Percentiles rank a stretch among this genome's conserved stretches.
Conservation (phyloP, 2,888 invertebrate genomes). For the Sturmia bella region DNA sequence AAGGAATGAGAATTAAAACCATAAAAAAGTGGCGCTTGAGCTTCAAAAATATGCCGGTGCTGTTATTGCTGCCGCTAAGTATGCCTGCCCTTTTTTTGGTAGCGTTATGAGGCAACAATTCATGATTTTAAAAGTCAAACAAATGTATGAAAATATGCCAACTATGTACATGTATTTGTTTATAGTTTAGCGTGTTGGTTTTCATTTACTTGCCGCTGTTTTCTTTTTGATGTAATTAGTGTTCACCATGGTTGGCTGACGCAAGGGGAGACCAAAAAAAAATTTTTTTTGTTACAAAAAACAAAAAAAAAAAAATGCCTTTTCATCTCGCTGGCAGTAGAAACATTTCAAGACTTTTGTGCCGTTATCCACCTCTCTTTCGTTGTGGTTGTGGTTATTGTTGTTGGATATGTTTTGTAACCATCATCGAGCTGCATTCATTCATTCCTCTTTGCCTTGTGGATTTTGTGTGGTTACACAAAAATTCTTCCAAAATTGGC, state of each 20-base stretch:
- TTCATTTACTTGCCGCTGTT: slow-evolving; percentile 42
- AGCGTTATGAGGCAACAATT: slow-evolving; percentile 26
- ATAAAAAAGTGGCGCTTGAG: slow-evolving; percentile 63
- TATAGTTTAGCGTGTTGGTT: slow-evolving; percentile 61
- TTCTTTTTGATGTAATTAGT: slow-evolving; percentile 40
- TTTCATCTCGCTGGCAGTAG: slow-evolving; percentile 39
- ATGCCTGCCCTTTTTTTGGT: slow-evolving; percentile 2
- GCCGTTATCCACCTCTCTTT: slow-evolving; percentile 57
- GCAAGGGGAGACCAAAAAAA: background rate
- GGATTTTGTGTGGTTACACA: slow-evolving; percentile 20
- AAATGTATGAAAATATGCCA: slow-evolving; percentile 48
- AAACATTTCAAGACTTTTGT: slow-evolving; percentile 40
- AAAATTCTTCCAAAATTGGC: slow-evolving; percentile 68
- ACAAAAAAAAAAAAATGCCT: slow-evolving; percentile 39
- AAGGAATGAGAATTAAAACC: slow-evolving; percentile 35
- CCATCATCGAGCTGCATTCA: background rate
- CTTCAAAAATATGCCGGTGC: slow-evolving; percentile 49
- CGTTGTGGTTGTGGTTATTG: background rate
- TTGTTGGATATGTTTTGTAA: too few relatives aligned
- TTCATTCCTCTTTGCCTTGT: slow-evolving; percentile 6
- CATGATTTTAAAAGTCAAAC: slow-evolving; percentile 22
- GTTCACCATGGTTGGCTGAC: background rate
- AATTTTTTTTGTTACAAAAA: slow-evolving; percentile 8
- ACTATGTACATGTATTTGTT: slow-evolving; percentile 69
- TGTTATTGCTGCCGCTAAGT: slow-evolving; percentile 18